Base-by-base conservation (phyloP, 1,140 invertebrate species). In the Hetaerina americana region DNA sequence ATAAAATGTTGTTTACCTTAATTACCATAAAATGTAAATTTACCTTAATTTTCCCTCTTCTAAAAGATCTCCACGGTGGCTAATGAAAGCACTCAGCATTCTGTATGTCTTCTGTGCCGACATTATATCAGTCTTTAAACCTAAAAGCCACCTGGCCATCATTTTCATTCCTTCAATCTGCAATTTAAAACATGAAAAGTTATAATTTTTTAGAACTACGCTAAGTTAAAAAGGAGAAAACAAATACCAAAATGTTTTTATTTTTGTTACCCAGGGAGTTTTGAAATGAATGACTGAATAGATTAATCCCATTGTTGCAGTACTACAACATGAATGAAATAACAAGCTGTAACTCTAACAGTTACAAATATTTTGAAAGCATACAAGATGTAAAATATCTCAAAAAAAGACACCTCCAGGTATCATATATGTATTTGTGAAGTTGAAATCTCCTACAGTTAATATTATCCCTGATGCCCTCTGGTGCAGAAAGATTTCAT, bases 111-210 rank as follows among this genome's bases (percentile, higher is more conserved):
- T 97, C 78, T 94, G 92, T 0, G 94, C 94, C 0, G 94, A 94
- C 49, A 94, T 86, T 73, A 90, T 90, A 77, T 95, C 92, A 68
- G 89, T 88, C 81, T 96, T 96, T 5, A 98, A 81, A 0, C 96
- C 96, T 29, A 97, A 81, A 15, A 98, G 82, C 96, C 96, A 99
- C 27, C 96, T 86, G 0, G 95, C 95, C 89, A 98, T 96, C 72
- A 95, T 90, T 80, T 99, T 99, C 74, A 98, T 86, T 0, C 93
- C 95, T 82, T 97, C 95, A 26, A 87, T 79, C 85, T 86, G 73
- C 73, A 73, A 76, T 57, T 72, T 73, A 71, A 71, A 70, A 72
- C 25, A 71, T 1, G 25, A 49, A 72, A 26, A n/a, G n/a, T n/a
- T n/a, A n/a, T n/a, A n/a, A n/a, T n/a, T n/a, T n/a, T n/a, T n/a